phyloP scores from a whole-genome alignment of 2,113 vertebrate genomes.

The Prionailurus bengalensis region DNA sequence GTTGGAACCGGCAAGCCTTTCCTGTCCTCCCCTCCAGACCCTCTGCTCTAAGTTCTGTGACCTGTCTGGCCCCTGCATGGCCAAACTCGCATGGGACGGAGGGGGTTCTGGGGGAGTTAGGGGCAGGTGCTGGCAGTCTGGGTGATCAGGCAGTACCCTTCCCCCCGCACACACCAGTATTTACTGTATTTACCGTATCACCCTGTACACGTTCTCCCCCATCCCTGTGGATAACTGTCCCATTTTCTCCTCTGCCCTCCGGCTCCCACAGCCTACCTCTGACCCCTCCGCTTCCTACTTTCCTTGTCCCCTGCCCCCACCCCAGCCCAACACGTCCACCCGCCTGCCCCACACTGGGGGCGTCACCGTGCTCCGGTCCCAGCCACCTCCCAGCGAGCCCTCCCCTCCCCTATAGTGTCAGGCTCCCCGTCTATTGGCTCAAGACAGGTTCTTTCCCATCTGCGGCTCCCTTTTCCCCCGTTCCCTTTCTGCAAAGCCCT shows the following conservation, averaged over 20 bases:
- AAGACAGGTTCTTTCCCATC: not conserved
- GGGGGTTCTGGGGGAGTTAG: not conserved
- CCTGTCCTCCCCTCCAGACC: rapidly evolving
- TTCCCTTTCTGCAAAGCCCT: not conserved
- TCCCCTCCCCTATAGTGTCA: not conserved
- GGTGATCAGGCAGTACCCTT: not conserved
- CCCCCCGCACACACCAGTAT: rapidly evolving
- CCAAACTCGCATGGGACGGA: too few species aligned
- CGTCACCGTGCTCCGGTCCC: not conserved
- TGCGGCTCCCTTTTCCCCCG: rapidly evolving
- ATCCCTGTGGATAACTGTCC: not conserved
- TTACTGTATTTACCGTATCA: not conserved
- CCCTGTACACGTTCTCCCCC: rapidly evolving
- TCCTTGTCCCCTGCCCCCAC: not conserved
- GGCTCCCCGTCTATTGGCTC: not conserved
- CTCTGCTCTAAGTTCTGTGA: not conserved
- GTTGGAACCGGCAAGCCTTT: not conserved
- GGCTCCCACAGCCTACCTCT: not conserved
- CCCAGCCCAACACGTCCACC: too few species aligned
- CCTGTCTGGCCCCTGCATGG: not conserved
- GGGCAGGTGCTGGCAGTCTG: not conserved
- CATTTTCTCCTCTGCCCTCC: not conserved
- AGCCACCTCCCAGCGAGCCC: not conserved
- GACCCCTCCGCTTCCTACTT: not conserved
- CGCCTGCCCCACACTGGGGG: not conserved